phyloP scores from a whole-genome alignment of 1,140 invertebrate species.

The Drosophila mayri region DNA sequence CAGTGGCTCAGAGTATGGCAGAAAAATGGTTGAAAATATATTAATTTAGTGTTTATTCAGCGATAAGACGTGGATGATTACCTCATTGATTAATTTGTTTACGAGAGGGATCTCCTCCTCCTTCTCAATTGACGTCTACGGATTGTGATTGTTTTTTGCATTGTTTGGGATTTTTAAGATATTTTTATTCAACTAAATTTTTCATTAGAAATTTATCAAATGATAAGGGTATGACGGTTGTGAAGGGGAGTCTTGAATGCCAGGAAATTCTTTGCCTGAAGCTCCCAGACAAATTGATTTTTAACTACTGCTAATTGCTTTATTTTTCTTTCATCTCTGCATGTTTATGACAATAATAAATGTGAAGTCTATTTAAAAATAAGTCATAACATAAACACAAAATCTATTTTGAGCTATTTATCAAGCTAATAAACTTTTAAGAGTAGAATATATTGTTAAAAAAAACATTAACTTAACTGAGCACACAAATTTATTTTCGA shows the following conservation, averaged over 20 bases:
- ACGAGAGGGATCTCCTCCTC: slow-evolving; percentile 4
- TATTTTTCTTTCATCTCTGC: neutral
- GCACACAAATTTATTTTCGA: no score
- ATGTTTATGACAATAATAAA: slow-evolving; percentile 2
- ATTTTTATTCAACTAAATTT: slow-evolving; percentile 25
- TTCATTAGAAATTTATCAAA: slow-evolving; percentile 1
- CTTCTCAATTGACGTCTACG: neutral
- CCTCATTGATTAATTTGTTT: slow-evolving; percentile 72
- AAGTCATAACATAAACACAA: neutral
- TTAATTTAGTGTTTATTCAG: slow-evolving; percentile 23
- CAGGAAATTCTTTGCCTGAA: neutral
- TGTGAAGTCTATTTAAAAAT: neutral
- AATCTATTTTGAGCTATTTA: neutral
- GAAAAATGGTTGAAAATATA: slow-evolving; percentile 9
- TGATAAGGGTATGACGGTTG: neutral
- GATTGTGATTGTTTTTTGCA: slow-evolving; percentile 17
- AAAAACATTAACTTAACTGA: neutral
- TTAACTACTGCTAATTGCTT: neutral
- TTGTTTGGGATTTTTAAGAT: slow-evolving; percentile 30
- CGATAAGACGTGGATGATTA: slow-evolving; percentile 49
- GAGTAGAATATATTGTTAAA: neutral
- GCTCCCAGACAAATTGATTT: neutral
- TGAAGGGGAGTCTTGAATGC: neutral
- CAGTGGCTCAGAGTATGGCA: slow-evolving; percentile 21
- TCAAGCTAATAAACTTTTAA: neutral